Percentiles rank a stretch among this genome's conserved stretches.
Evolutionary conservation across 2,113 vertebrate genomes (phyloP).

Genomic region (Chunga burmeisteri): DNA sequence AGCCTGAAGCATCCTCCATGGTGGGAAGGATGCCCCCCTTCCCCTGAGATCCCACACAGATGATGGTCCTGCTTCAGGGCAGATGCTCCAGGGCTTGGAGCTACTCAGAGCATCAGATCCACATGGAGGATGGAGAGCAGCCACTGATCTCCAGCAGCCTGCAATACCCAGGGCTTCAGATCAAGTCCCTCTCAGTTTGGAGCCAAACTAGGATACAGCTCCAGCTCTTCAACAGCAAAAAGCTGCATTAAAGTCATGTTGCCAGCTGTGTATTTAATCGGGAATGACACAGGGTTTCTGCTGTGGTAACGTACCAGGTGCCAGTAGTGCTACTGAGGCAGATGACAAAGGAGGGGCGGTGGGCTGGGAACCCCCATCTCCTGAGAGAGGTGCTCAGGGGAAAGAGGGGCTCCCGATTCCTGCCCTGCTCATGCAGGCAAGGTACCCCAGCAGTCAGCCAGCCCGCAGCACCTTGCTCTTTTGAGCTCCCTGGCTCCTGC

Average conservation of each 20-base stretch:
- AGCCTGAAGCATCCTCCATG: not conserved
- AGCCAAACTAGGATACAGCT: slow-evolving; percentile 12
- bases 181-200: not conserved
- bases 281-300: not conserved
- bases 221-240: not conserved
- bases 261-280: slow-evolving; percentile 3
- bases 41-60: not conserved
- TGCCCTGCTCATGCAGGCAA: not conserved
- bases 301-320: slow-evolving; percentile 3
- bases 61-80: not conserved
- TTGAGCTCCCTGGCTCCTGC: not conserved
- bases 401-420: not conserved
- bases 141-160: not conserved
- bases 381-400: not conserved
- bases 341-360: not conserved
- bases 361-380: not conserved
- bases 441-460: not conserved
- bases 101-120: not conserved
- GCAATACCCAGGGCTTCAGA: not conserved
- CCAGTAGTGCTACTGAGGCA: not conserved
- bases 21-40: not conserved
- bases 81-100: not conserved
- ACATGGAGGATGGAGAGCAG: not conserved
- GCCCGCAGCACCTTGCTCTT: not conserved
- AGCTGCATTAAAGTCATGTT: not conserved